Conservation (phyloP, 1,140 invertebrate genomes). For the Drosophila santomea region DNA sequence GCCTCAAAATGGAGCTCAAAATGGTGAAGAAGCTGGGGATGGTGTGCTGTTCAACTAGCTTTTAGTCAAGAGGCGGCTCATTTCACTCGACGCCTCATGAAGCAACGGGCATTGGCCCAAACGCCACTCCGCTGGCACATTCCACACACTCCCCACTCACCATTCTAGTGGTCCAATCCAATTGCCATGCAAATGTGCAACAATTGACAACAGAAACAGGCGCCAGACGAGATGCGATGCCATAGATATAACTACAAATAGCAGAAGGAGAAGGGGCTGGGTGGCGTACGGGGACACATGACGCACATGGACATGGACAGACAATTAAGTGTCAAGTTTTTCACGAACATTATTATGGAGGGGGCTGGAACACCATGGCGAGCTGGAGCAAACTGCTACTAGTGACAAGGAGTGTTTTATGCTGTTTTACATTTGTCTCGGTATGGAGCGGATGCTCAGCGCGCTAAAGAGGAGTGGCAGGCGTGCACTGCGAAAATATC, state of each 20-base stretch:
- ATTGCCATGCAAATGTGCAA: slow-evolving; percentile 72
- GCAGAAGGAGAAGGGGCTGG: slow-evolving; percentile 5
- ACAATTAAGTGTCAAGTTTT: slow-evolving; percentile 83
- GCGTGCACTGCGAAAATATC: neutral
- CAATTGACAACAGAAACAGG: slow-evolving; percentile 80
- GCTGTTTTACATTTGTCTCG: slow-evolving; percentile 68
- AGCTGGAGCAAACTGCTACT: slow-evolving; percentile 24
- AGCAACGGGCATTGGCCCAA: slow-evolving; percentile 69
- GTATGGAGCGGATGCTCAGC: slow-evolving; percentile 5
- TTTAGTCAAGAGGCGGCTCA: slow-evolving; percentile 51
- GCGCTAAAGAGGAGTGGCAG: slow-evolving; percentile 3
- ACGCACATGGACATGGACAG: slow-evolving; percentile 43
- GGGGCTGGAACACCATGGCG: neutral
- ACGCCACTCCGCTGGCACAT: slow-evolving; percentile 12
- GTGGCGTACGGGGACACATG: neutral
- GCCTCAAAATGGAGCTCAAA: slow-evolving; percentile 21
- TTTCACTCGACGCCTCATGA: slow-evolving; percentile 48
- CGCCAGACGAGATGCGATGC: slow-evolving; percentile 66
- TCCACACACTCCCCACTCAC: neutral
- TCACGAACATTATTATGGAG: slow-evolving; percentile 64
- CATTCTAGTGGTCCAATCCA: slow-evolving; percentile 16
- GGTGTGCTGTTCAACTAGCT: slow-evolving; percentile 18
- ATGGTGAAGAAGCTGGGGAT: slow-evolving; percentile 4
- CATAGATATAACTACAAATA: slow-evolving; percentile 33
- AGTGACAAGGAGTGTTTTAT: slow-evolving; percentile 70